Percentiles rank a stretch among this genome's conserved stretches.
These are phyloP conservation scores for Macropodus opercularis DNA, from an alignment of 2,797 vertebrate genomes.

Conservation along the genomic window DNA sequence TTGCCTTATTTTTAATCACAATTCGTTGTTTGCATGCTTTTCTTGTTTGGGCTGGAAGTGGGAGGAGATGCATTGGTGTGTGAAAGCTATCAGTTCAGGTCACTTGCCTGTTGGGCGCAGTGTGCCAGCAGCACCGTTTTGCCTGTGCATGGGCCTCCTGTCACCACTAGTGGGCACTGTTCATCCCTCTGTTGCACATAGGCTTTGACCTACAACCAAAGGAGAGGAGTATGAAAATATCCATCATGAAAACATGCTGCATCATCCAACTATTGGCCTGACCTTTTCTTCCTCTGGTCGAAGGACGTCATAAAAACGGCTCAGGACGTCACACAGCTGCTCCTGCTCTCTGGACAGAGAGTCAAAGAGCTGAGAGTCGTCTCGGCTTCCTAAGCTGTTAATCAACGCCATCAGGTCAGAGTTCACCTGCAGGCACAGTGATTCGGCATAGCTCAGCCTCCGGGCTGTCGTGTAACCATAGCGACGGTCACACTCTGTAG, in stretches of 20 bases:
- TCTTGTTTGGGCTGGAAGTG: no score
- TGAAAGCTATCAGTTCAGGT: not conserved
- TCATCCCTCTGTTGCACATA: constrained; percentile 72
- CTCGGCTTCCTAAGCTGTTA: constrained; percentile 17
- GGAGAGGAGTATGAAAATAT: not conserved
- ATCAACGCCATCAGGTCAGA: constrained; percentile 74
- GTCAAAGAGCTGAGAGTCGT: constrained; percentile 5
- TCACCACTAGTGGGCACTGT: constrained; percentile 75
- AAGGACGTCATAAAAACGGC: constrained; percentile 71
- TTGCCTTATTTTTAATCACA: no score
- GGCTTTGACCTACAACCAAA: constrained; percentile 60
- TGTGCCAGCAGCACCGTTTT: constrained; percentile 83
- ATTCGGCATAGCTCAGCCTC: constrained; percentile 68
- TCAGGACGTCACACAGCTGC: constrained; percentile 69
- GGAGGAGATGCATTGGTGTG: no score
- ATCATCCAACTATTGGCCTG: constrained; percentile 9
- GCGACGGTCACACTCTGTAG: constrained; percentile 66
- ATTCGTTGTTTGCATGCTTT: no score
- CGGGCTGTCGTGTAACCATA: constrained; percentile 73
- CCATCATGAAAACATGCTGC: not conserved
- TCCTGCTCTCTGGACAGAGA: constrained; percentile 64
- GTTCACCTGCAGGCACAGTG: constrained; percentile 79
- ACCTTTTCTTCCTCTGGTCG: constrained; percentile 72
- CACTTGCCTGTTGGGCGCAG: constrained; percentile 78
- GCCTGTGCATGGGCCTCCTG: constrained; percentile 81